These are phyloP conservation scores for Apus apus DNA, from an alignment of 2,113 vertebrate species.

Conservation along the genomic window DNA sequence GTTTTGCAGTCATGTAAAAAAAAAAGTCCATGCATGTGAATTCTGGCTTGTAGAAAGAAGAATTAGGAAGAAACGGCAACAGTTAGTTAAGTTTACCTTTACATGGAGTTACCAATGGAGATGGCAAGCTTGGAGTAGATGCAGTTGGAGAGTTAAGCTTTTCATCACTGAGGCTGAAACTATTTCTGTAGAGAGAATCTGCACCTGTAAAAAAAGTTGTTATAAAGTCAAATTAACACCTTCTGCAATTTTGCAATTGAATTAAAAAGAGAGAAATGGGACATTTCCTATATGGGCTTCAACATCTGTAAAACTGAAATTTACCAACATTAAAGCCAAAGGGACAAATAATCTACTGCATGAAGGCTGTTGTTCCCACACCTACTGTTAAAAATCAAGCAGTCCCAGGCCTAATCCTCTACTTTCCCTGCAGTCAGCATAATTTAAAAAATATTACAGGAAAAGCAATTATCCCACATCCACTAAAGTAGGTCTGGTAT, in stretches of 20 bases:
- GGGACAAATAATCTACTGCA: not conserved
- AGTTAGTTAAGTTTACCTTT: constrained; percentile 78
- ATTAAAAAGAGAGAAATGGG: not conserved
- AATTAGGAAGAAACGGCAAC: not conserved
- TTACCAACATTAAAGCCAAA: not conserved
- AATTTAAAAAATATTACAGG: not conserved
- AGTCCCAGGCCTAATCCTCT: not conserved
- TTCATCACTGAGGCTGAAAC: constrained; percentile 94
- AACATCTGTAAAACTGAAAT: not conserved
- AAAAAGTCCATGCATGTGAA: not conserved
- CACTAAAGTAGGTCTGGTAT: not conserved
- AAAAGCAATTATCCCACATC: not conserved
- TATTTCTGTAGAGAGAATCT: constrained; percentile 89
- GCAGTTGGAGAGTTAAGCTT: constrained; percentile 87
- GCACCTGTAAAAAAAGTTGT: constrained; percentile 79
- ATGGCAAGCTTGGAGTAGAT: constrained; percentile 73
- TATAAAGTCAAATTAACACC: not conserved
- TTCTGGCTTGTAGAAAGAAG: not conserved
- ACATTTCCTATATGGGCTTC: not conserved
- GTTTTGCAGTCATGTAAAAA: not conserved
- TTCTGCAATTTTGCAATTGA: not conserved
- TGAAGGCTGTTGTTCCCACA: not conserved
- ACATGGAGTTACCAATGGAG: constrained; percentile 77
- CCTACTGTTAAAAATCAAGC: not conserved
- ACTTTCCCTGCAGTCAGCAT: not conserved